Conservation (phyloP, 2,797 vertebrate species). For the Tiaroga cobitis region DNA sequence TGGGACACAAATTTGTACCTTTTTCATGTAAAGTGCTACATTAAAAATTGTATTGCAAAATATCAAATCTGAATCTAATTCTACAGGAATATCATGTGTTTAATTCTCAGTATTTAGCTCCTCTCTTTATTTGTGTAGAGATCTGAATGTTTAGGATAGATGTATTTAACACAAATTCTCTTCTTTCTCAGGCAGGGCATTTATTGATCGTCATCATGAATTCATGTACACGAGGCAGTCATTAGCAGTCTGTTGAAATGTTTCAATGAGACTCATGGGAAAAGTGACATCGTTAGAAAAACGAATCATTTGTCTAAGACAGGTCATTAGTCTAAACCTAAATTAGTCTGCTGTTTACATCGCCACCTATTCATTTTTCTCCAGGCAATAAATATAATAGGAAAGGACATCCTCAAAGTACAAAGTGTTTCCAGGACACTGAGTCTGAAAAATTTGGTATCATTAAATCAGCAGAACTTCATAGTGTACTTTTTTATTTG, state of each 20-base stretch:
- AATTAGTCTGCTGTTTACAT: constrained; percentile 55
- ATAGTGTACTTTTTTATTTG: not conserved
- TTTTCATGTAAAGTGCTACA: not conserved
- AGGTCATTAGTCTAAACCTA: constrained; percentile 35
- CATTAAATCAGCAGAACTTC: constrained; percentile 18
- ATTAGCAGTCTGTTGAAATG: not conserved
- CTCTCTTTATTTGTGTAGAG: not conserved
- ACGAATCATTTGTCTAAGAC: constrained; percentile 21
- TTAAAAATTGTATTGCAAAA: not conserved
- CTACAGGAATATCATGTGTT: not conserved
- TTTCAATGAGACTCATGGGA: constrained; percentile 17
- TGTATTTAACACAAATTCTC: not conserved
- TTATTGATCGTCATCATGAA: not conserved
- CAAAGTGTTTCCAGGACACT: constrained; percentile 30
- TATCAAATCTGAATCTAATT: not conserved
- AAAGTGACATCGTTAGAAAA: constrained; percentile 8
- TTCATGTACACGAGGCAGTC: not conserved
- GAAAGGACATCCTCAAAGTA: constrained; percentile 1
- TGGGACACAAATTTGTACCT: too few species aligned
- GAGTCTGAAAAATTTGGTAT: constrained; percentile 14
- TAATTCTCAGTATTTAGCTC: not conserved
- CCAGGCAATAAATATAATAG: constrained; percentile 33
- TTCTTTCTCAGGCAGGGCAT: constrained; percentile 1
- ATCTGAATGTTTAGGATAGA: not conserved
- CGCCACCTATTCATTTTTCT: constrained; percentile 25